These are phyloP conservation scores for Orthosia incerta DNA, from an alignment of 2,888 invertebrate genomes.

Conservation along the genomic window DNA sequence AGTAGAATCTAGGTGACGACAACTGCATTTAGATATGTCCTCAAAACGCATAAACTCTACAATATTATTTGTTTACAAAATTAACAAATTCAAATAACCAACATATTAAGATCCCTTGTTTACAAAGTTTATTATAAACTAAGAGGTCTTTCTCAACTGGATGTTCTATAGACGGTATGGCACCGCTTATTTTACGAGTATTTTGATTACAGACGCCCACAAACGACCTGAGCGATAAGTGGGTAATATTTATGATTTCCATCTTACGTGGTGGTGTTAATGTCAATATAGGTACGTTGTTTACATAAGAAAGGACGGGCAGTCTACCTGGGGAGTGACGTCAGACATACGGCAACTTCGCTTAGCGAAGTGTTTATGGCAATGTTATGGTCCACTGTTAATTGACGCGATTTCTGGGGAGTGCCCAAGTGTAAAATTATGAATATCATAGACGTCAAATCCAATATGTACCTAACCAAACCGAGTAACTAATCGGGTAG, in stretches of 20 bases:
- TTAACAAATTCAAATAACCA: conserved; percentile 36
- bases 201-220: conserved; percentile 60
- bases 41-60: conserved; percentile 47
- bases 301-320: conserved; percentile 22
- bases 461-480: too few relatives aligned
- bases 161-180: conserved; percentile 63
- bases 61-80: conserved; percentile 64
- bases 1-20: conserved; percentile 22
- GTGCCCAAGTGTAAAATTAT: neutral
- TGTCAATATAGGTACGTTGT: conserved; percentile 44
- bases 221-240: conserved; percentile 30
- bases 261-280: conserved; percentile 20
- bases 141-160: conserved; percentile 45
- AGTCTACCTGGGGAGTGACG: conserved; percentile 29
- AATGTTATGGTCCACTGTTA: conserved; percentile 10
- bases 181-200: conserved; percentile 57
- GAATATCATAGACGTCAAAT: too few relatives aligned
- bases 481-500: too few relatives aligned
- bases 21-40: conserved; percentile 1
- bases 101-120: conserved; percentile 8
- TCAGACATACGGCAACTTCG: conserved; percentile 7
- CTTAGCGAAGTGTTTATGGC: conserved; percentile 10
- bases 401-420: neutral
- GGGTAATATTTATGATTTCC: conserved; percentile 33
- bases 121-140: neutral